Percentiles rank a stretch among this genome's conserved stretches.
Evolutionary conservation across 2,113 vertebrate genomes (phyloP).

Genomic region (Myanophis thanlyinensis): DNA sequence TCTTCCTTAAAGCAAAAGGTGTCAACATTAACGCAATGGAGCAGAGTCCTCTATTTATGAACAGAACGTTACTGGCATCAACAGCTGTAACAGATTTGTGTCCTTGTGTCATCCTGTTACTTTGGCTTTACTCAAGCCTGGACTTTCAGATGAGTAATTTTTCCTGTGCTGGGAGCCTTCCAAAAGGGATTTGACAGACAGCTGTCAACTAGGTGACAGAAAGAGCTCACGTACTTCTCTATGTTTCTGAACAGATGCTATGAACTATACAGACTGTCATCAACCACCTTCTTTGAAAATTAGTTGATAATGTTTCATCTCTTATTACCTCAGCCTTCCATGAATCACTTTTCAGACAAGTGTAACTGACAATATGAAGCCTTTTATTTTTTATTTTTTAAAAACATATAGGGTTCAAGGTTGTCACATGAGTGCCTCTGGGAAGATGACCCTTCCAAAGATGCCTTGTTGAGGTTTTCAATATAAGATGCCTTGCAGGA

Average conservation of each 20-base stretch:
- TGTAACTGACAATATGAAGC: neutral
- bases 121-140: neutral
- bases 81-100: constrained; percentile 13
- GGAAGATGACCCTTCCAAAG: neutral
- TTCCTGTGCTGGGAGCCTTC: constrained; percentile 38
- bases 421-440: neutral
- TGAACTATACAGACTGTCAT: neutral
- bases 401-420: neutral
- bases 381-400: neutral
- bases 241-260: constrained; percentile 1
- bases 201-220: neutral
- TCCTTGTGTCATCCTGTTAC: constrained; percentile 13
- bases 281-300: neutral
- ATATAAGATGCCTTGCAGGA: neutral
- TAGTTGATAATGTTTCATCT: neutral
- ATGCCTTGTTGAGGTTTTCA: neutral
- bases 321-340: neutral
- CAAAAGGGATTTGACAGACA: neutral
- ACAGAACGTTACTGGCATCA: constrained; percentile 31
- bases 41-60: constrained; percentile 56
- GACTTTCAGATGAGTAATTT: constrained; percentile 5
- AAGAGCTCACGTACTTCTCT: neutral
- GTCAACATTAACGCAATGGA: constrained; percentile 46
- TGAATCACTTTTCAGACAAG: neutral
- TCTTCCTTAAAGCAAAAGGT: constrained; percentile 19